phyloP scores from a whole-genome alignment of 2,888 invertebrate genomes.

The Drosophila histrio region DNA sequence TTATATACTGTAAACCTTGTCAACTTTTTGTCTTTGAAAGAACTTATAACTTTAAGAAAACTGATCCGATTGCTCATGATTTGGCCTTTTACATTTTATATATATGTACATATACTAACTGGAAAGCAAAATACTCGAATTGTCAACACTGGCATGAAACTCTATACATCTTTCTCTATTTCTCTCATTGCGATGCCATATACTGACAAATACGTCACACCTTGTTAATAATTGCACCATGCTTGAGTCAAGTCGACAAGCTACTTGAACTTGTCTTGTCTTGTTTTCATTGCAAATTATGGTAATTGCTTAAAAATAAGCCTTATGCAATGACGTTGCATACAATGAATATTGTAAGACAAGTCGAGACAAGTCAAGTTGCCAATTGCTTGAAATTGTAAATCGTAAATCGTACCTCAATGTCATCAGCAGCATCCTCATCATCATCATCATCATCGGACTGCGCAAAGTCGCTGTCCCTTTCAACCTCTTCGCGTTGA shows the following conservation, averaged over 20 bases:
- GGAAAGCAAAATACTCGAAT: too few relatives aligned
- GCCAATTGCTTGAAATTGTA: constrained; percentile 76
- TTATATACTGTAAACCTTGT: too few relatives aligned
- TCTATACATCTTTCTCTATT: too few relatives aligned
- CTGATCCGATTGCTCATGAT: too few relatives aligned
- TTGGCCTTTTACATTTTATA: too few relatives aligned
- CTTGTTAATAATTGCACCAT: too few relatives aligned
- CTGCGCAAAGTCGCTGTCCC: constrained; percentile 89
- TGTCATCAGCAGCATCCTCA: constrained; percentile 85
- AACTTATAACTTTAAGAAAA: too few relatives aligned
- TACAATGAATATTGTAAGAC: constrained; percentile 3
- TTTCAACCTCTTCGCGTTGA: constrained; percentile 86
- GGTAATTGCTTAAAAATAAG: constrained; percentile 37
- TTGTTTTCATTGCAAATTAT: constrained; percentile 44
- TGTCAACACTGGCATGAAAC: too few relatives aligned
- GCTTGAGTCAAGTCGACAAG: constrained; percentile 5
- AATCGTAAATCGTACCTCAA: constrained; percentile 91
- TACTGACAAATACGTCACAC: too few relatives aligned
- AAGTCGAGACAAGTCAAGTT: neutral
- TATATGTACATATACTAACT: too few relatives aligned
- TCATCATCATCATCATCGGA: constrained; percentile 86
- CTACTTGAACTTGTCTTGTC: constrained; percentile 29
- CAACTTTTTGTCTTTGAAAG: too few relatives aligned
- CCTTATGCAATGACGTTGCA: constrained; percentile 29
- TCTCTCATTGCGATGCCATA: too few relatives aligned